phyloP scores from a whole-genome alignment of 2,888 invertebrate species.

The Galerucella nymphaeae region DNA sequence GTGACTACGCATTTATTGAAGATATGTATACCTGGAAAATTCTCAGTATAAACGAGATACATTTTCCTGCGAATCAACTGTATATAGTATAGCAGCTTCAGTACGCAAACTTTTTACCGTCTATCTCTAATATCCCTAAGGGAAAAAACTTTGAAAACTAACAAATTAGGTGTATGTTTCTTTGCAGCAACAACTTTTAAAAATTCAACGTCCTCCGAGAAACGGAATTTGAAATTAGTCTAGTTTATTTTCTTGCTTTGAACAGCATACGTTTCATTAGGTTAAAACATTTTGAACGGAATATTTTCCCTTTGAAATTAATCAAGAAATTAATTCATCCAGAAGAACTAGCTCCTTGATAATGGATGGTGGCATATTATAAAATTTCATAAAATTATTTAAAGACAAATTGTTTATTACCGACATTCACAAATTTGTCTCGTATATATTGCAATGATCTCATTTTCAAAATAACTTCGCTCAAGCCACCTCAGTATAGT shows the following conservation, averaged over 20 bases:
- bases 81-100: not conserved
- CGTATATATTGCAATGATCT: not conserved
- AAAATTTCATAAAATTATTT: no score
- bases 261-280: no score
- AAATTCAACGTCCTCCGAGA: no score
- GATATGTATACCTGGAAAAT: constrained; percentile 1
- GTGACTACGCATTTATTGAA: constrained; percentile 7
- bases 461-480: not conserved
- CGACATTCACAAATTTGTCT: no score
- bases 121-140: not conserved
- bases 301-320: no score
- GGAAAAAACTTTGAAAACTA: not conserved
- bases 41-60: not conserved
- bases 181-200: not conserved
- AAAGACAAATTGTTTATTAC: no score
- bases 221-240: no score
- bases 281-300: no score
- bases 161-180: not conserved
- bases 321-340: no score
- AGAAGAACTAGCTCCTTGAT: no score
- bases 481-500: constrained; percentile 1
- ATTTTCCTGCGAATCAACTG: not conserved
- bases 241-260: no score
- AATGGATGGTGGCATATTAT: no score
- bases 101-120: not conserved